These are phyloP conservation scores for Athetis lepigone DNA, from an alignment of 2,888 invertebrate species.

Conservation along the genomic window DNA sequence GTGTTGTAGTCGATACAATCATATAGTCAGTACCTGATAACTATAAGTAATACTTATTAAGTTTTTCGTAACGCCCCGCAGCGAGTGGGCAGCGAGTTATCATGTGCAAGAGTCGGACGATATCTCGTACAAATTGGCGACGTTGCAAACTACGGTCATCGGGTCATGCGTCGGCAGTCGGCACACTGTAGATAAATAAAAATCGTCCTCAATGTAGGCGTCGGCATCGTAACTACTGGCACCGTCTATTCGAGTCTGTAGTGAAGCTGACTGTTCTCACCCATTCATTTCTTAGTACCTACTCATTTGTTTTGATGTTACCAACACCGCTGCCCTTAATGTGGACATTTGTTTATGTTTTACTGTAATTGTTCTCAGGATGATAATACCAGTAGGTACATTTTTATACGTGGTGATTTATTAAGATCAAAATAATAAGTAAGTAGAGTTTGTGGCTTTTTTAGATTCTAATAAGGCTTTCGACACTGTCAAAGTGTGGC, in stretches of 20 bases:
- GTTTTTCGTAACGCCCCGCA: slow-evolving; percentile 37
- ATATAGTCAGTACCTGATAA: slow-evolving; percentile 2
- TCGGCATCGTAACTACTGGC: slow-evolving; percentile 49
- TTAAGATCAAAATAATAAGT: background rate
- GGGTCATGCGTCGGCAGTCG: slow-evolving; percentile 72
- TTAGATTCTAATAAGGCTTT: slow-evolving; percentile 24
- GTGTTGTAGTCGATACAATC: no score
- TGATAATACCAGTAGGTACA: slow-evolving; percentile 5
- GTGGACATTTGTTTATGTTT: slow-evolving; percentile 29
- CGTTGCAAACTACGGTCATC: slow-evolving; percentile 77
- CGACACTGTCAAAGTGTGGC: background rate
- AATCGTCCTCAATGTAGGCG: slow-evolving; percentile 65
- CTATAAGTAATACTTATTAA: slow-evolving; percentile 2
- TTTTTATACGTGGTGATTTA: background rate
- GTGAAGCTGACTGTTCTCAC: slow-evolving; percentile 41
- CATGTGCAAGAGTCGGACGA: slow-evolving; percentile 61
- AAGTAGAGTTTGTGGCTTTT: background rate
- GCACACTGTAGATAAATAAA: slow-evolving; percentile 71
- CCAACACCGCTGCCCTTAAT: slow-evolving; percentile 43
- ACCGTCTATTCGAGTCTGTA: slow-evolving; percentile 55
- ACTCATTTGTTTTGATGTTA: slow-evolving; percentile 39
- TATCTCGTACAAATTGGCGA: slow-evolving; percentile 80
- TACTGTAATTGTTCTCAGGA: slow-evolving; percentile 15
- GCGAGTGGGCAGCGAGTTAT: slow-evolving; percentile 54
- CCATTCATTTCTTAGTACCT: slow-evolving; percentile 54